These are phyloP conservation scores for Rhynchopsitta pachyrhyncha DNA, from an alignment of 2,113 vertebrate genomes.

Conservation along the genomic window DNA sequence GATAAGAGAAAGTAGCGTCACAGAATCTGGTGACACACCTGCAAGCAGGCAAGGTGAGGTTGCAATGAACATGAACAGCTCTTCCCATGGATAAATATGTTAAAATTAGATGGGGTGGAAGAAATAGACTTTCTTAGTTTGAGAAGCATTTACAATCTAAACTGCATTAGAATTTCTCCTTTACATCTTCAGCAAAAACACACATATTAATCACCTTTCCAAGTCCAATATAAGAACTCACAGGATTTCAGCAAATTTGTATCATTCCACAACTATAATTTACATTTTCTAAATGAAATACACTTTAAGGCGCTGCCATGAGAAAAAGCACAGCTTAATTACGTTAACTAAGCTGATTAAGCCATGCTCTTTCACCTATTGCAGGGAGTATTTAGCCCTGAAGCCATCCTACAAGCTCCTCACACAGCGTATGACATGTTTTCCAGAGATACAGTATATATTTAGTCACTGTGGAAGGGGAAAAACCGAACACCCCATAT, in stretches of 20 bases:
- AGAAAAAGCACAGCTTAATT: constrained; percentile 57
- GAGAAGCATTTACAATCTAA: not conserved
- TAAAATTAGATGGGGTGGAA: not conserved
- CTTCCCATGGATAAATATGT: not conserved
- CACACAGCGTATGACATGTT: not conserved
- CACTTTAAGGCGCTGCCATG: constrained; percentile 7
- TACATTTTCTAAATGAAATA: not conserved
- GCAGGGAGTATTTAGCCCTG: constrained; percentile 31
- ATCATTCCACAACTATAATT: not conserved
- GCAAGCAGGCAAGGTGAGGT: not conserved
- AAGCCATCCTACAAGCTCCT: constrained; percentile 33
- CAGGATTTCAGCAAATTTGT: not conserved
- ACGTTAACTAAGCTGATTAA: constrained; percentile 63
- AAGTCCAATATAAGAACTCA: not conserved
- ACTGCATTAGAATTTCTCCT: not conserved
- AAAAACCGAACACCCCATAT: not conserved
- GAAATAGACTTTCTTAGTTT: not conserved
- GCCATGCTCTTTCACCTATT: constrained; percentile 52
- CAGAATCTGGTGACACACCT: not conserved
- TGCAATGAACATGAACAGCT: not conserved
- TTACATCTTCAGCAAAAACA: not conserved
- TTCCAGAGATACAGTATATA: not conserved
- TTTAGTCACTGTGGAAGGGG: not conserved
- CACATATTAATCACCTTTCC: not conserved
- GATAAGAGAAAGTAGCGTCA: not conserved